Evolutionary conservation across 2,113 vertebrate species (phyloP).

Genomic region (Lipophrys pholis): DNA sequence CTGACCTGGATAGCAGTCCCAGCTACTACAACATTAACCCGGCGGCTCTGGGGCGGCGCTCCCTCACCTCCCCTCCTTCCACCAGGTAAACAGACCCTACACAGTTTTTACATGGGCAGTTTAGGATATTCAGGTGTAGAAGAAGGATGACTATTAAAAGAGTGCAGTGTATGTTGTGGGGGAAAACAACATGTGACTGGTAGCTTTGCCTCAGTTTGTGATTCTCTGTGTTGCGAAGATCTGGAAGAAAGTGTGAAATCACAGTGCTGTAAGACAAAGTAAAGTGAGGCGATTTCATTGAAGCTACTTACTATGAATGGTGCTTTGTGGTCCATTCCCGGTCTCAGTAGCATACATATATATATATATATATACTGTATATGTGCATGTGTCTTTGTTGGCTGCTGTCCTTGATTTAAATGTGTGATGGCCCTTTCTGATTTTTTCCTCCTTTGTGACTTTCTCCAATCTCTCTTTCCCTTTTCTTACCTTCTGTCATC

Average conservation of each 20-base stretch:
- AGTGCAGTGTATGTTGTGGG: constrained; percentile 25
- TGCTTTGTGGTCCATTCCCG: constrained; percentile 38
- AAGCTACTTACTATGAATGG: constrained; percentile 43
- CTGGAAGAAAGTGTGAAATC: constrained; percentile 52
- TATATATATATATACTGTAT: constrained; percentile 45
- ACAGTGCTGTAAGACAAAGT: constrained; percentile 43
- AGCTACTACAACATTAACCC: constrained; percentile 95
- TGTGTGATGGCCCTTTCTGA: constrained; percentile 58
- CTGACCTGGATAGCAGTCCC: constrained; percentile 93
- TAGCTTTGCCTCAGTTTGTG: constrained; percentile 36
- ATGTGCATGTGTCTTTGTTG: constrained; percentile 29
- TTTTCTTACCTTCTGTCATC: constrained; percentile 64
- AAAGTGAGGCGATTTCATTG: constrained; percentile 33
- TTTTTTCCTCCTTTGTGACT: constrained; percentile 56
- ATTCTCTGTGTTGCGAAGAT: constrained; percentile 38
- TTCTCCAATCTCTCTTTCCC: constrained; percentile 58
- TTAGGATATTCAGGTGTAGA: constrained; percentile 6
- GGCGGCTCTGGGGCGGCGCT: constrained; percentile 88
- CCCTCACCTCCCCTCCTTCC: constrained; percentile 89
- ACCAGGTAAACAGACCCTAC: constrained; percentile 82
- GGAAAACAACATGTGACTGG: constrained; percentile 50
- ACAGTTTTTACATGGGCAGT: background rate
- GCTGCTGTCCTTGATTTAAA: constrained; percentile 49
- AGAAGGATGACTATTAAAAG: constrained; percentile 4
- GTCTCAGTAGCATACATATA: constrained; percentile 28